Evolutionary conservation across 2,797 vertebrate species (phyloP), one percentile per base, ranked within the genome.

Genomic region (Manis pentadactyla): DNA sequence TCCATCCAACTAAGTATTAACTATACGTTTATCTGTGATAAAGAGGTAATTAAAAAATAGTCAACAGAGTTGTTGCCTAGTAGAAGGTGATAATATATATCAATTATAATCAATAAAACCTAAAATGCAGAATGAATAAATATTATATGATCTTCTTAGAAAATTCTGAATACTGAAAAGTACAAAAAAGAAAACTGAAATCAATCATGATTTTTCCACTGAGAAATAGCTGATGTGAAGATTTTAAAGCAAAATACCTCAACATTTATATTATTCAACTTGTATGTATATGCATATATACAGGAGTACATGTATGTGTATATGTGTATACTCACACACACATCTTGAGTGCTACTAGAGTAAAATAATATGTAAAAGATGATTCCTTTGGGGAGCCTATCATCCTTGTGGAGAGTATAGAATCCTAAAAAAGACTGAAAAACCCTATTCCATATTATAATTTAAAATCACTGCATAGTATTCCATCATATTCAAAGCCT

Each of bases 151-250:
- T 4, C 5, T 25, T 90, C 61, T 57, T 18, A 87, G 23, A 94
- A 90, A 46, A 46, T 46, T 46, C 42, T 46, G 42, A 46, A 84
- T 78, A 49, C 18, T 79, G 64, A 74, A 82, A 13, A 93, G 78
- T 81, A 66, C 1, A 89, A 91, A 93, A 73, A 31, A 92, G 57
- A 69, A 93, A 34, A 63, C 9, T 51, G 27, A 85, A 93, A 75
- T 85, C 31, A 87, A 66, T 21, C 57, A 87, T 49, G 71, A 78
- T 83, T 90, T 49, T 78, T 61, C 69, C 27, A 34, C 29, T 95
- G 21, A 87, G 55, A 95, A 86, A 86, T 13, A 95, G 11, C 59
- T 83, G 57, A 57, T 63, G 18, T 89, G 31, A 94, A 66, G 17
- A 79, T 68, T 90, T 83, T 61, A 31, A 87, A 68, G 31, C 46